Conservation (phyloP, 2,888 invertebrate genomes). For the Drosophila affinis region DNA sequence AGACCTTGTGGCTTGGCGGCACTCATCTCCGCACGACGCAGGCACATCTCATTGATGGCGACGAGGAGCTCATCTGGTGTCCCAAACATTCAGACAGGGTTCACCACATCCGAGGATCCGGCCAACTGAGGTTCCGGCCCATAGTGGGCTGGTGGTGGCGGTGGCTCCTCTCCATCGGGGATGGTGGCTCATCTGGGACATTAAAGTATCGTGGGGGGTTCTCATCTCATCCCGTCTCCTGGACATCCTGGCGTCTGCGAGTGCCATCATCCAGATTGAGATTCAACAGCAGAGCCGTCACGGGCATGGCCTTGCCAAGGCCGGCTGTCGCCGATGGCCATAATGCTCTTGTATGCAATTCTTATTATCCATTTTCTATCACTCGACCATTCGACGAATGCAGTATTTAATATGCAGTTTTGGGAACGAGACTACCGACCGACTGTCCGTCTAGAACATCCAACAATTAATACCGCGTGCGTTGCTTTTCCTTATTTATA, state of each 20-base stretch:
- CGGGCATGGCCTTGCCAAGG: conserved; percentile 83
- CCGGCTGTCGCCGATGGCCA: conserved; percentile 80
- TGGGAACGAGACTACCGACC: conserved; percentile 15
- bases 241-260: conserved; percentile 49
- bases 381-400: conserved; percentile 16
- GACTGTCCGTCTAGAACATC: conserved; percentile 63
- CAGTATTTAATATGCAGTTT: conserved; percentile 23
- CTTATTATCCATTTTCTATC: conserved; percentile 31
- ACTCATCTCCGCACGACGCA: conserved; percentile 77
- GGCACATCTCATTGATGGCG: conserved; percentile 80
- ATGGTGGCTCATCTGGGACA: conserved; percentile 56
- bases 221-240: conserved; percentile 60
- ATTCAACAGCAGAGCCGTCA: conserved; percentile 81
- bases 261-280: conserved; percentile 57
- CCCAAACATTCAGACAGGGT: conserved; percentile 77
- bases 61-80: conserved; percentile 36
- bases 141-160: conserved; percentile 30
- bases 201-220: conserved; percentile 77
- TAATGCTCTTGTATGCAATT: conserved; percentile 50
- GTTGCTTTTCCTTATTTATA: conserved; percentile 84
- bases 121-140: conserved; percentile 32
- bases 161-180: conserved; percentile 44
- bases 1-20: conserved; percentile 62
- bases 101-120: conserved; percentile 52
- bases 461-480: conserved; percentile 78